phyloP scores from a whole-genome alignment of 2,797 vertebrate species.

The Notolepis coatsorum region DNA sequence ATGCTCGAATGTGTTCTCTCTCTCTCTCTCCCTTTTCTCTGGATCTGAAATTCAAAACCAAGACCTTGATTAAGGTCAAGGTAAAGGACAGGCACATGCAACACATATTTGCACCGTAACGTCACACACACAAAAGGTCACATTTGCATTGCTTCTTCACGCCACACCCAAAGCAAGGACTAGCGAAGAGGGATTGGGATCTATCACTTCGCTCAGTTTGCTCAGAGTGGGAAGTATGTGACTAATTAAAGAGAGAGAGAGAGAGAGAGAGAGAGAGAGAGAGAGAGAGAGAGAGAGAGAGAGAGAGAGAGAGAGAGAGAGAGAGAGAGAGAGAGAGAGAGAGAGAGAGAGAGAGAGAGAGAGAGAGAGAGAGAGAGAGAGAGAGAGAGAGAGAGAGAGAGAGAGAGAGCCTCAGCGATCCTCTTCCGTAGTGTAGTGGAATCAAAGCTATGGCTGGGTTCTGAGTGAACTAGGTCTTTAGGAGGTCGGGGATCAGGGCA shows the following conservation, averaged over 20 bases:
- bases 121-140: slow-evolving; percentile 33
- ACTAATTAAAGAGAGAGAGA: slow-evolving; percentile 30
- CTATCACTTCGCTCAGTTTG: slow-evolving; percentile 3
- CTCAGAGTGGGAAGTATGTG: background rate
- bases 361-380: no score
- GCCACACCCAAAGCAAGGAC: background rate
- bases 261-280: background rate
- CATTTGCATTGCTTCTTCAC: slow-evolving; percentile 20
- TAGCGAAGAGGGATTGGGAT: slow-evolving; percentile 1
- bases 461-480: no score
- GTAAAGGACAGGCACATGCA: slow-evolving; percentile 36
- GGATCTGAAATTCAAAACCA: slow-evolving; percentile 44
- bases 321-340: no score
- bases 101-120: slow-evolving; percentile 33
- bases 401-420: no score
- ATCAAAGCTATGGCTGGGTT: no score
- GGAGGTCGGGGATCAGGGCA: no score
- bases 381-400: no score
- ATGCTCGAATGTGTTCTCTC: background rate
- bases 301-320: no score
- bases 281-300: no score
- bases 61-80: slow-evolving; percentile 40
- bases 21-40: background rate
- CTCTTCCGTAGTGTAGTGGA: no score
- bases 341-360: no score